Percentiles rank a stretch among this genome's conserved stretches.
phyloP scores from a whole-genome alignment of 2,113 vertebrate genomes.

The Phalacrocorax brasilianus region DNA sequence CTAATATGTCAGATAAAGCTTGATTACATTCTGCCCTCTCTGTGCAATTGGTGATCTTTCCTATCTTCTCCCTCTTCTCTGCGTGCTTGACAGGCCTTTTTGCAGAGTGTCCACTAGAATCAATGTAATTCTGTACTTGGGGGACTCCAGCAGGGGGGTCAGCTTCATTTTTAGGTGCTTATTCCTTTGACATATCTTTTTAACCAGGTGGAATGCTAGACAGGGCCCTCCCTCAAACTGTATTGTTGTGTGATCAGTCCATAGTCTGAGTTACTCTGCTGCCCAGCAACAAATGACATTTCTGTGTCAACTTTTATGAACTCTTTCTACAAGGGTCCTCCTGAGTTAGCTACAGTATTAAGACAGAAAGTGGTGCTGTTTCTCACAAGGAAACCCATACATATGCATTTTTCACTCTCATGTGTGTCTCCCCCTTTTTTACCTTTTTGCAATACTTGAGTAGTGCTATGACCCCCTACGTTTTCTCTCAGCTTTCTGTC shows the following conservation, averaged over 20 bases:
- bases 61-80: not conserved
- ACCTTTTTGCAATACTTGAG: not conserved
- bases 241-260: not conserved
- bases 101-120: not conserved
- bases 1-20: not conserved
- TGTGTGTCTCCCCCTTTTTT: rapidly evolving
- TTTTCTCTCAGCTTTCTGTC: not conserved
- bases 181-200: not conserved
- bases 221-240: not conserved
- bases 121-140: not conserved
- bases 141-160: not conserved
- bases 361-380: not conserved
- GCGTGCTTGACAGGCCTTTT: not conserved
- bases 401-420: not conserved
- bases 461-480: not conserved
- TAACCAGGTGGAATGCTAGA: not conserved
- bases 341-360: not conserved
- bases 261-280: not conserved
- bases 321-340: not conserved
- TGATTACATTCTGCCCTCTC: not conserved
- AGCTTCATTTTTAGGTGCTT: not conserved
- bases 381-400: not conserved
- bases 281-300: not conserved
- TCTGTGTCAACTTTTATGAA: not conserved
- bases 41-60: not conserved